A percentile compares a stretch with the other conserved stretches of the same genome.
Conservation (phyloP, 2,113 vertebrate genomes). For the Oreochromis aureus region DNA sequence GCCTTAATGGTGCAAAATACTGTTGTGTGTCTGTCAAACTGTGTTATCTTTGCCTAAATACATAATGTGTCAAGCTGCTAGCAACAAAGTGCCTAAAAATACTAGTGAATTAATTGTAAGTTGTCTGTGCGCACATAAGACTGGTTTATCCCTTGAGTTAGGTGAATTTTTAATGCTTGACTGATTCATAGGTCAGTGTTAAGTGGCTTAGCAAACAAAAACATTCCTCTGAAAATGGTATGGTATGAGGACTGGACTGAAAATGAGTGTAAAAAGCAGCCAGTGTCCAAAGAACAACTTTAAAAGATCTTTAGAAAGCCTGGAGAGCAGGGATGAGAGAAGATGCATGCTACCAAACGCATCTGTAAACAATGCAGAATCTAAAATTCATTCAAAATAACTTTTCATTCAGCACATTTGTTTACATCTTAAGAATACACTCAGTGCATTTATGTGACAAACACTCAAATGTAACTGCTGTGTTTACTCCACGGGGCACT, state of each 20-base stretch:
- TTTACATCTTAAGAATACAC: not conserved
- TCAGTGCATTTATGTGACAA: not conserved
- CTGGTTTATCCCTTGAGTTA: not conserved
- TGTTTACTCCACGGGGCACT: not conserved
- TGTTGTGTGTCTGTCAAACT: not conserved
- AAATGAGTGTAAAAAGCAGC: not conserved
- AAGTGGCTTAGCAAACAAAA: not conserved
- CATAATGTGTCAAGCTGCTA: not conserved
- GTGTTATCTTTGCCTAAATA: not conserved
- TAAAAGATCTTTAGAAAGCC: not conserved
- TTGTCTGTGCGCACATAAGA: not conserved
- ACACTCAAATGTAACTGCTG: not conserved
- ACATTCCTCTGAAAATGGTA: not conserved
- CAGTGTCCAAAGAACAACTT: not conserved
- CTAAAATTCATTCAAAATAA: not conserved
- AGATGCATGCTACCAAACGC: not conserved
- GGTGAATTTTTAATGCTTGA: not conserved
- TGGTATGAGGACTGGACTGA: not conserved
- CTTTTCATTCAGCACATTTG: not conserved
- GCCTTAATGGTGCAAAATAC: not conserved
- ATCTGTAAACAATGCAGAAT: not conserved
- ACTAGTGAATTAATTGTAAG: not conserved
- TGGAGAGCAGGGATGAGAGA: not conserved
- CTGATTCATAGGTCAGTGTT: not conserved
- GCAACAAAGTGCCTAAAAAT: not conserved